Evolutionary conservation across 2,797 vertebrate species (phyloP).

Genomic region (Kryptolebias ocellatus): DNA sequence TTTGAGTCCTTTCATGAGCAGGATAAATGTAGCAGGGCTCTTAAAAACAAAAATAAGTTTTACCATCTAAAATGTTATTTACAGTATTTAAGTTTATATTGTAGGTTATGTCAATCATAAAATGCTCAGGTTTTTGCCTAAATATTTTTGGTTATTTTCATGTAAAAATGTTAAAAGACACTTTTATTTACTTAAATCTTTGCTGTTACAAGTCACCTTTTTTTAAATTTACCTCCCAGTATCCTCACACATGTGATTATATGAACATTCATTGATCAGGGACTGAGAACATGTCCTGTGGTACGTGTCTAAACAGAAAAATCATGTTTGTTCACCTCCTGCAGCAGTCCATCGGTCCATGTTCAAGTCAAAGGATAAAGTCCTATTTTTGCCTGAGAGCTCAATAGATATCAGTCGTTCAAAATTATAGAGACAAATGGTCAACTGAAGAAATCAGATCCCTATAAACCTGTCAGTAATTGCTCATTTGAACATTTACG

Average conservation of each 20-base stretch:
- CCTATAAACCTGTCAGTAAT: not conserved
- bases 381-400: conserved; percentile 42
- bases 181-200: too few species aligned
- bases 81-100: not conserved
- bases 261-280: conserved; percentile 57
- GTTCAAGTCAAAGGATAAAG: conserved; percentile 61
- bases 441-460: not conserved
- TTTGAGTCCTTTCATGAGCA: not conserved
- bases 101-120: not conserved
- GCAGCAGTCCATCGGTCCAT: conserved; percentile 65
- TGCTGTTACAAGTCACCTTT: too few species aligned
- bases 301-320: conserved; percentile 50
- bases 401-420: not conserved
- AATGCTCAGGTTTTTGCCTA: too few species aligned
- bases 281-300: conserved; percentile 68
- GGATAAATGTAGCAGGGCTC: not conserved
- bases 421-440: not conserved
- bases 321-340: conserved; percentile 58
- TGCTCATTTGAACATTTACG: not conserved
- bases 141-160: too few species aligned
- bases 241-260: not conserved
- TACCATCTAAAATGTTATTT: not conserved
- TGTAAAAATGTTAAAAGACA: too few species aligned
- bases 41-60: not conserved
- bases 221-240: too few species aligned